Evolutionary conservation across 2,888 invertebrate species (phyloP).

Genomic region (Euclidia mi): DNA sequence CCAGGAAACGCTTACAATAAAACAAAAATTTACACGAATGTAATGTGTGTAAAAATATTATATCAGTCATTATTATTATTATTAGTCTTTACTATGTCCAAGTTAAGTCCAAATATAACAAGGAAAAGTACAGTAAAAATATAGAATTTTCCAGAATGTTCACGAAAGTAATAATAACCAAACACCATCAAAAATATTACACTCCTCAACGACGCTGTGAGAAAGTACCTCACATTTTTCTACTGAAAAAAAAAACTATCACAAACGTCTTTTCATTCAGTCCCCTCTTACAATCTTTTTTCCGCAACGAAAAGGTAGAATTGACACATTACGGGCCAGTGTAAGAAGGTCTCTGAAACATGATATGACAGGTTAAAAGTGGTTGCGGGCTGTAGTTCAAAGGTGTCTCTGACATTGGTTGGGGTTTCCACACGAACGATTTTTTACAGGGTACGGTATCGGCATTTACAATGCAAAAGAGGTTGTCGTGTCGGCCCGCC

Average conservation of each 20-base stretch:
- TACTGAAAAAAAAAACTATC: slow-evolving; percentile 35
- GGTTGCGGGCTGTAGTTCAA: slow-evolving; percentile 12
- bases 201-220: slow-evolving; percentile 1
- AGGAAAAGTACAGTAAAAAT: too few species aligned
- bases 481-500: slow-evolving; percentile 44
- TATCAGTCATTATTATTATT: too few species aligned
- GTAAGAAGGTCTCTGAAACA: slow-evolving; percentile 28
- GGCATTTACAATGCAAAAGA: slow-evolving; percentile 59
- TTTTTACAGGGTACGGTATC: slow-evolving; percentile 42
- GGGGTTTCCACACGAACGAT: slow-evolving; percentile 39
- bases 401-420: slow-evolving; percentile 28
- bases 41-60: too few species aligned
- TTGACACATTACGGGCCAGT: slow-evolving; percentile 45
- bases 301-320: slow-evolving; percentile 45
- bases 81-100: too few species aligned
- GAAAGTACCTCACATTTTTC: slow-evolving; percentile 23
- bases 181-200: slow-evolving; percentile 4
- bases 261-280: slow-evolving; percentile 24
- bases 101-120: too few species aligned
- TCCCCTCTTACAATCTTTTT: slow-evolving; percentile 45
- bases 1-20: too few species aligned
- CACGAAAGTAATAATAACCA: too few species aligned
- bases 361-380: slow-evolving; percentile 26
- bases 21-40: too few species aligned
- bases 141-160: too few species aligned